These are phyloP conservation scores for Drosophila tripunctata DNA, from an alignment of 2,888 invertebrate species.

Conservation along the genomic window DNA sequence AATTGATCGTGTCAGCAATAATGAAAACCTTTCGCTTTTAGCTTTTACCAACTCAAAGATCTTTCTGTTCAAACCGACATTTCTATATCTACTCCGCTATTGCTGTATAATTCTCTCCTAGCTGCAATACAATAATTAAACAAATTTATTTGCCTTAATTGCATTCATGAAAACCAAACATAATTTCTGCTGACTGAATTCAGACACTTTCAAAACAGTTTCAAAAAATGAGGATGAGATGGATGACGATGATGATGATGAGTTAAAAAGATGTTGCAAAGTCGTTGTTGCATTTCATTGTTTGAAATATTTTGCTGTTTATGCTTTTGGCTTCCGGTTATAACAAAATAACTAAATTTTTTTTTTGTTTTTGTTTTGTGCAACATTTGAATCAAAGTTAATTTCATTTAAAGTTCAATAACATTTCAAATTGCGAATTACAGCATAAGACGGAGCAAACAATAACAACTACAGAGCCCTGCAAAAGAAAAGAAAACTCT, in stretches of 20 bases:
- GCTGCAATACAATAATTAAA: neutral
- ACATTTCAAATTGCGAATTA: constrained; percentile 79
- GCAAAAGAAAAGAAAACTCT: constrained; percentile 30
- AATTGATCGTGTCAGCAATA: too few species aligned
- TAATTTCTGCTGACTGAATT: constrained; percentile 11
- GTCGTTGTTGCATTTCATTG: constrained; percentile 61
- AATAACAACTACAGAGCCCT: constrained; percentile 48
- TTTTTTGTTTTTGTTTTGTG: too few species aligned
- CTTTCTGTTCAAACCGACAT: too few species aligned
- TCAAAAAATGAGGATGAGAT: constrained; percentile 7
- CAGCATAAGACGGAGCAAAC: constrained; percentile 43
- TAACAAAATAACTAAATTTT: constrained; percentile 25
- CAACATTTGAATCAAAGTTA: constrained; percentile 63
- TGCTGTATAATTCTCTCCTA: too few species aligned
- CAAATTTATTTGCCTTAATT: constrained; percentile 22
- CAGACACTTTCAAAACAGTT: constrained; percentile 11
- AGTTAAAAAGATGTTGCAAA: constrained; percentile 58
- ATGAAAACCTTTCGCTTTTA: too few species aligned
- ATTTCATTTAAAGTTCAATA: constrained; percentile 81
- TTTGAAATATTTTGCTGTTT: constrained; percentile 47
- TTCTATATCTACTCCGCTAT: too few species aligned
- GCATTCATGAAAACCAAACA: constrained; percentile 11
- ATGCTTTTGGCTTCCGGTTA: constrained; percentile 61
- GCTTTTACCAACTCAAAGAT: too few species aligned
- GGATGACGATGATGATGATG: constrained; percentile 20